These are phyloP conservation scores for Elachura formosa DNA, from an alignment of 2,113 vertebrate species.

Conservation along the genomic window DNA sequence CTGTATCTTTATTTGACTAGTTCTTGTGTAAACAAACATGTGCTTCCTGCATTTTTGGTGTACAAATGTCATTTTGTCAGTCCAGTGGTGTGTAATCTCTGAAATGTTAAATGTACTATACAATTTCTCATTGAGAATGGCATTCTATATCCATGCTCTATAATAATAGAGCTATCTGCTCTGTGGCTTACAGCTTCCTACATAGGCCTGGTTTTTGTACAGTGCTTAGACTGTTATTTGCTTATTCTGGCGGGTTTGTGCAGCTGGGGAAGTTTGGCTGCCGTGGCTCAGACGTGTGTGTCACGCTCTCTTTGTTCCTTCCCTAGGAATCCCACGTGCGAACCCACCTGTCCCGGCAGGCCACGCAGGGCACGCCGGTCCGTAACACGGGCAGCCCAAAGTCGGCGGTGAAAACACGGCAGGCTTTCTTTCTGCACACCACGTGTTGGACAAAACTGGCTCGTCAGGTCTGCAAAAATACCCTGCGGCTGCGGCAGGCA, in stretches of 20 bases:
- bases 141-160: not conserved
- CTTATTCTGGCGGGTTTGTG: not conserved
- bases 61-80: not conserved
- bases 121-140: not conserved
- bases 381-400: slow-evolving; percentile 93
- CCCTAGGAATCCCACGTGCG: slow-evolving; percentile 83
- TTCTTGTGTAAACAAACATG: not conserved
- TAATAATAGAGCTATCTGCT: not conserved
- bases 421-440: slow-evolving; percentile 94
- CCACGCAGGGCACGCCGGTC: slow-evolving; percentile 88
- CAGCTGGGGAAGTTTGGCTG: accelerated
- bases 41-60: not conserved
- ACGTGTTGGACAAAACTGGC: slow-evolving; percentile 96
- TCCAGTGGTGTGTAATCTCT: not conserved
- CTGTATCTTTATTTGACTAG: not conserved
- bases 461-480: slow-evolving; percentile 95
- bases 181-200: not conserved
- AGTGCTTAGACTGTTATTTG: not conserved
- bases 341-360: slow-evolving; percentile 85
- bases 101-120: not conserved
- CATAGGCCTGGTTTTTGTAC: not conserved
- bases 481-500: slow-evolving; percentile 93
- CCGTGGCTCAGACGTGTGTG: not conserved
- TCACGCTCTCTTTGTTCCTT: not conserved
- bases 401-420: slow-evolving; percentile 94